Conservation (phyloP, 1,140 invertebrate species). For the Ceratina australensis region DNA sequence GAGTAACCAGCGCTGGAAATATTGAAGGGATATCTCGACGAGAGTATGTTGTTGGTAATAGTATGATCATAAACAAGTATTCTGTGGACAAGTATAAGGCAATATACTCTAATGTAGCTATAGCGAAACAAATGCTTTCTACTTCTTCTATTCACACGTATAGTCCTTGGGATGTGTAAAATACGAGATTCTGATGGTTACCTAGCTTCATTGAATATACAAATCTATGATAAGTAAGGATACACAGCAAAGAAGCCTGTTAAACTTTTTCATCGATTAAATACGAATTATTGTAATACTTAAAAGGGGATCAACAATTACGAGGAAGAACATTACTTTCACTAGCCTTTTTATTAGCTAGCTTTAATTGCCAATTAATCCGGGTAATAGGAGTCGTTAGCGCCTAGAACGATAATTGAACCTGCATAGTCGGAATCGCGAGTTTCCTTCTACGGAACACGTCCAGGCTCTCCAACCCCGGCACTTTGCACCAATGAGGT, state of each 20-base stretch:
- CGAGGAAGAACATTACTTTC: neutral
- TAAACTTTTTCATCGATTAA: neutral
- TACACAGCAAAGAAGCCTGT: neutral
- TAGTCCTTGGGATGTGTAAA: neutral
- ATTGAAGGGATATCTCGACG: too few relatives aligned
- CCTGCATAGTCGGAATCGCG: constrained; percentile 81
- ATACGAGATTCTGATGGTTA: neutral
- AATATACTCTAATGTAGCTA: too few relatives aligned
- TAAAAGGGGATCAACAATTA: neutral
- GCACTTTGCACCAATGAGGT: constrained; percentile 89
- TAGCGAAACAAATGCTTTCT: too few relatives aligned
- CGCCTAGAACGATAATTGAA: constrained; percentile 45
- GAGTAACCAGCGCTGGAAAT: too few relatives aligned
- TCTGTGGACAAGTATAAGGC: too few relatives aligned
- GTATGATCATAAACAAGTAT: too few relatives aligned
- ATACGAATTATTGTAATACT: neutral
- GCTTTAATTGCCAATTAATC: too few relatives aligned
- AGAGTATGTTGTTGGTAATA: too few relatives aligned
- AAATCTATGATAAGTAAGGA: neutral
- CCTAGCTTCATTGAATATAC: neutral
- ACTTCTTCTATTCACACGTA: too few relatives aligned
- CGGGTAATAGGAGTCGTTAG: neutral
- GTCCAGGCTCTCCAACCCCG: constrained; percentile 80
- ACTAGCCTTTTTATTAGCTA: too few relatives aligned
- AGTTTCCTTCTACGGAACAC: constrained; percentile 82